Conservation (phyloP, 2,113 vertebrate genomes). For the Ceratotherium simum region DNA sequence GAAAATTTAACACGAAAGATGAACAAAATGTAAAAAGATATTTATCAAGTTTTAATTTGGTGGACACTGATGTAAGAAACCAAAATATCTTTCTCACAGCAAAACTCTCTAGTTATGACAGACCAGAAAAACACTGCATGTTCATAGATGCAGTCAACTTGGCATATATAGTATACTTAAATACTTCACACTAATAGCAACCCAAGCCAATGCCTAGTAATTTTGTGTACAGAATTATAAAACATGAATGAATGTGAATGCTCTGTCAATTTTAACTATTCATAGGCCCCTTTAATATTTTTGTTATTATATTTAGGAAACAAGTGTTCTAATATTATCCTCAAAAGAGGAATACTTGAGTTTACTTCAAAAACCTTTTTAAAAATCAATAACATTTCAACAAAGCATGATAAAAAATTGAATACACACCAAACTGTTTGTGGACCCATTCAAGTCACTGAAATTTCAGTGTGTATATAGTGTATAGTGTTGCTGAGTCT, state of each 20-base stretch:
- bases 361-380: conserved; percentile 59
- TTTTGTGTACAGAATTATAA: background rate
- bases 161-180: background rate
- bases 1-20: conserved; percentile 38
- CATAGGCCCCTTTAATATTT: conserved; percentile 22
- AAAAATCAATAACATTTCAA: conserved; percentile 71
- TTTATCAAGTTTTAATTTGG: conserved; percentile 32
- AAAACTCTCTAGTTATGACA: conserved; percentile 7
- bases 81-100: background rate
- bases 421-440: background rate
- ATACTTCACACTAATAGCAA: conserved; percentile 30
- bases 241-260: conserved; percentile 33
- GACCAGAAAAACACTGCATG: background rate
- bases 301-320: conserved; percentile 26
- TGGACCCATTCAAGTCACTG: background rate
- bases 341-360: conserved; percentile 52
- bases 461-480: background rate
- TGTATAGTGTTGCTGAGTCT: background rate
- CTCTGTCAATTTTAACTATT: conserved; percentile 15
- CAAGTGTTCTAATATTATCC: background rate
- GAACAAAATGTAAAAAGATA: conserved; percentile 32
- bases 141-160: background rate
- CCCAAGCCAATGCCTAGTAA: background rate
- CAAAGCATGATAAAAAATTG: conserved; percentile 32
- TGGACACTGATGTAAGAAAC: background rate